A percentile compares a stretch with the other conserved stretches of the same genome.
Evolutionary conservation across 2,113 vertebrate genomes (phyloP).

Genomic region (Ictalurus furcatus): DNA sequence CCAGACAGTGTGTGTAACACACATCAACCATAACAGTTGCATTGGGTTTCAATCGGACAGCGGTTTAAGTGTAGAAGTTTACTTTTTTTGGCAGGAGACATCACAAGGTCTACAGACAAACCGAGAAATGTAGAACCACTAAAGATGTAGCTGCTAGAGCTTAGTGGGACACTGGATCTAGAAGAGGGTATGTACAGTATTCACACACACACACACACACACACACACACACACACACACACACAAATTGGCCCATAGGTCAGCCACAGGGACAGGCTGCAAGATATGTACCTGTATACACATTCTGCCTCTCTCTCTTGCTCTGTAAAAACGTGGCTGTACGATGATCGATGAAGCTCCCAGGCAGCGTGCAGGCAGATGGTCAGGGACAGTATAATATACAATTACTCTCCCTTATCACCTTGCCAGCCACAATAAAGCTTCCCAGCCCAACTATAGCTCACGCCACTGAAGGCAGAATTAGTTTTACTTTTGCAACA

Average conservation of each 20-base stretch:
- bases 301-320: slow-evolving; percentile 36
- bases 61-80: slow-evolving; percentile 80
- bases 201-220: slow-evolving; percentile 34
- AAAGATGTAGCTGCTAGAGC: slow-evolving; percentile 80
- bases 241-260: slow-evolving; percentile 54
- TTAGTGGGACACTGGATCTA: slow-evolving; percentile 76
- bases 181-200: background rate
- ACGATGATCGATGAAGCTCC: slow-evolving; percentile 86
- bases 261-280: slow-evolving; percentile 38
- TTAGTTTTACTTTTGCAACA: slow-evolving; percentile 88
- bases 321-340: slow-evolving; percentile 44
- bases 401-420: slow-evolving; percentile 93
- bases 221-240: slow-evolving; percentile 46
- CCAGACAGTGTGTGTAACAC: background rate
- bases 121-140: slow-evolving; percentile 84
- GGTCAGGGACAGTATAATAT: slow-evolving; percentile 88
- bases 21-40: background rate
- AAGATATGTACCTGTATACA: slow-evolving; percentile 50
- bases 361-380: slow-evolving; percentile 87
- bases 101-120: slow-evolving; percentile 85
- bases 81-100: slow-evolving; percentile 82
- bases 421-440: slow-evolving; percentile 90
- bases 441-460: slow-evolving; percentile 82
- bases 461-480: slow-evolving; percentile 87
- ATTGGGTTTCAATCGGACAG: background rate